Evolutionary conservation across 2,888 invertebrate species (phyloP).

Genomic region (Tyria jacobaeae): DNA sequence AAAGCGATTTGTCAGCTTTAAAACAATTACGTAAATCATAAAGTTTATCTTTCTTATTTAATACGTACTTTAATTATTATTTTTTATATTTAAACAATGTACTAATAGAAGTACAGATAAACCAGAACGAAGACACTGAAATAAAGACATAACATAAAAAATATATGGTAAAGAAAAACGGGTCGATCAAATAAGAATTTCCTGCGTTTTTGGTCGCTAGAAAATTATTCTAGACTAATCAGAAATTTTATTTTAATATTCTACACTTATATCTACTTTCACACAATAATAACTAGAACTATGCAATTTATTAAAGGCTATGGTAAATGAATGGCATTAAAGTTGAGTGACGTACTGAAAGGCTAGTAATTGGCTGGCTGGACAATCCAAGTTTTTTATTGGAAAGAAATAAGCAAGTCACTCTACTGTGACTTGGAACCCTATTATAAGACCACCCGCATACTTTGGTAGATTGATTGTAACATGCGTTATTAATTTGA

Average conservation of each 20-base stretch:
- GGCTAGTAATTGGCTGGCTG: conserved; percentile 19
- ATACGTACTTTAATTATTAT: background rate
- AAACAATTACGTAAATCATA: background rate
- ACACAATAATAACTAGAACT: background rate
- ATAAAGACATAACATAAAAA: too few species aligned
- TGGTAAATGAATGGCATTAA: conserved; percentile 9
- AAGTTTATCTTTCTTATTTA: background rate
- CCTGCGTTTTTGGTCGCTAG: too few species aligned
- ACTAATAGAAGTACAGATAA: too few species aligned
- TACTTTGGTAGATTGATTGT: conserved; percentile 54
- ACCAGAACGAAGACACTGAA: too few species aligned
- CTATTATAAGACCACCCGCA: conserved; percentile 75
- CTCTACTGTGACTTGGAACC: conserved; percentile 49
- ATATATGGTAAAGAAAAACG: too few species aligned
- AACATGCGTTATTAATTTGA: conserved; percentile 44
- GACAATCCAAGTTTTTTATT: conserved; percentile 33
- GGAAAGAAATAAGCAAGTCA: conserved; percentile 35
- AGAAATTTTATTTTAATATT: too few species aligned
- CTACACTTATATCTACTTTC: too few species aligned
- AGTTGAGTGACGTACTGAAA: conserved; percentile 19
- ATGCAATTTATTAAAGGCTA: background rate
- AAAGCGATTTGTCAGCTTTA: background rate
- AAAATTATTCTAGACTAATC: too few species aligned
- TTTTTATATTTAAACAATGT: background rate
- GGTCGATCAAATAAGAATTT: too few species aligned